Conservation (phyloP, 2,888 invertebrate genomes). For the Syrista parreyssii region DNA sequence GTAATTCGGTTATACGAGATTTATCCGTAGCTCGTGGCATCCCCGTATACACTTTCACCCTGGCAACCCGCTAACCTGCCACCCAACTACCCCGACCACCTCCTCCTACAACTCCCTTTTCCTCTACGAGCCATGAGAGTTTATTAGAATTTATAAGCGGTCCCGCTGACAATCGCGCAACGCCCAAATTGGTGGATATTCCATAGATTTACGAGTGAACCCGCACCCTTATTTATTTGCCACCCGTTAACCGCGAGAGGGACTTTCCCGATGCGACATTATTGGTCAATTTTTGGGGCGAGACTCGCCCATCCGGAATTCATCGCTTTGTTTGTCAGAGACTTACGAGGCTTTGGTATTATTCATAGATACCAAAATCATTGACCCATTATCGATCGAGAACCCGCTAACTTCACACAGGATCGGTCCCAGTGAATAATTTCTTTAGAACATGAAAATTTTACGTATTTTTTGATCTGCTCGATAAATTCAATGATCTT, state of each 20-base stretch:
- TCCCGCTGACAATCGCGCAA: constrained; percentile 56
- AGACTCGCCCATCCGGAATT: constrained; percentile 61
- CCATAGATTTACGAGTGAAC: constrained; percentile 28
- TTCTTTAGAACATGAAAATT: background rate
- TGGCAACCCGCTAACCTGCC: constrained; percentile 16
- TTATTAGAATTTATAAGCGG: constrained; percentile 66
- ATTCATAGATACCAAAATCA: background rate
- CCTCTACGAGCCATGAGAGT: constrained; percentile 35
- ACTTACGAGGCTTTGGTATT: constrained; percentile 30
- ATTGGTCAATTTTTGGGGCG: constrained; percentile 62
- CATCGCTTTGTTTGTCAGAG: constrained; percentile 60
- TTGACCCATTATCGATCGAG: background rate
- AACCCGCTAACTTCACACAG: background rate
- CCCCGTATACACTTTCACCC: constrained; percentile 34
- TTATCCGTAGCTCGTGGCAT: constrained; percentile 55
- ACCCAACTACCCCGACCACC: background rate
- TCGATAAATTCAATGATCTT: background rate
- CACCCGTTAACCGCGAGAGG: constrained; percentile 13
- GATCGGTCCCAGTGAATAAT: background rate
- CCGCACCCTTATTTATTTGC: constrained; percentile 56
- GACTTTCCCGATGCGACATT: constrained; percentile 45
- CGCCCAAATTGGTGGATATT: constrained; percentile 58
- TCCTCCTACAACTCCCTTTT: constrained; percentile 17
- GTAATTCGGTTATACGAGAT: constrained; percentile 65
- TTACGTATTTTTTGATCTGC: background rate